phyloP scores from a whole-genome alignment of 2,888 invertebrate species.

The Rutpela maculata region DNA sequence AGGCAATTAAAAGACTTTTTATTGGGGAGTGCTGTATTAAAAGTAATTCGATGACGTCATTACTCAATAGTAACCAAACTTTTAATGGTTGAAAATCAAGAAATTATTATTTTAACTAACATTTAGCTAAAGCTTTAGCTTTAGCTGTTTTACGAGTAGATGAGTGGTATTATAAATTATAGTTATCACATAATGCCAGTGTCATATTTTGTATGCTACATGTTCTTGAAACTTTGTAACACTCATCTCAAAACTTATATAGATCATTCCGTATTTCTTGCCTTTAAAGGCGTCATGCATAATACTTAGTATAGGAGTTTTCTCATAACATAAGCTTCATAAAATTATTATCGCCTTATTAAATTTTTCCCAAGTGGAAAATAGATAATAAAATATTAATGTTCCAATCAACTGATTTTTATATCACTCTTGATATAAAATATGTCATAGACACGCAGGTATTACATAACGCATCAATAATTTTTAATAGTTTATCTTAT shows the following conservation, averaged over 20 bases:
- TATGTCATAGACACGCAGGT: slow-evolving; percentile 16
- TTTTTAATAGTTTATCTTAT: background rate
- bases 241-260: background rate
- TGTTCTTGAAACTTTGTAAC: background rate
- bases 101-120: too few relatives aligned
- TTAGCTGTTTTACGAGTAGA: too few relatives aligned
- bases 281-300: background rate
- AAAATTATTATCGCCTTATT: slow-evolving; percentile 30
- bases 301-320: slow-evolving; percentile 5
- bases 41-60: too few relatives aligned
- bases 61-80: too few relatives aligned
- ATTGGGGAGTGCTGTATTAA: too few relatives aligned
- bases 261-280: background rate
- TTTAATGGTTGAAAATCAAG: too few relatives aligned
- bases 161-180: too few relatives aligned
- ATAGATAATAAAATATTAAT: slow-evolving; percentile 33
- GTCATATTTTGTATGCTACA: background rate
- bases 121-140: too few relatives aligned
- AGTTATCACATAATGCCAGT: too few relatives aligned
- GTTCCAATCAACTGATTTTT: slow-evolving; percentile 25
- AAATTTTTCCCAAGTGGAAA: slow-evolving; percentile 28
- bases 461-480: background rate
- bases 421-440: slow-evolving; percentile 5
- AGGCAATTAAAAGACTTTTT: too few relatives aligned
- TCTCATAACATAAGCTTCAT: slow-evolving; percentile 15